phyloP scores from a whole-genome alignment of 2,797 vertebrate genomes.

The Sternotherus odoratus region DNA sequence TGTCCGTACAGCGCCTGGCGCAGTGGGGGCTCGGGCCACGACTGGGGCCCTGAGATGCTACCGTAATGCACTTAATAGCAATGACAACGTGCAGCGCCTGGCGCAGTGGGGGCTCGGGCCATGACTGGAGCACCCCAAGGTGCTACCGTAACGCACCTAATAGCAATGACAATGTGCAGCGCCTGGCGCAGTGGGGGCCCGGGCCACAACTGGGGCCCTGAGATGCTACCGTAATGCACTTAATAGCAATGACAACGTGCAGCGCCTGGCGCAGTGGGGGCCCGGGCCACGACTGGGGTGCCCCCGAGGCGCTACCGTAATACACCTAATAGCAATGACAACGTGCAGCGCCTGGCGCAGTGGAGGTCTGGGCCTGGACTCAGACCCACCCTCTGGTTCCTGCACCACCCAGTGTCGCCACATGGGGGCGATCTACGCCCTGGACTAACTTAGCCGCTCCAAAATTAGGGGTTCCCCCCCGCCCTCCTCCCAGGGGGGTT shows the following conservation, averaged over 20 bases:
- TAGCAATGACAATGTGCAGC: background rate
- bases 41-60: background rate
- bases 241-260: background rate
- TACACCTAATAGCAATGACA: background rate
- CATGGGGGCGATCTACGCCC: no score
- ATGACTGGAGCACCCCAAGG: background rate
- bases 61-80: background rate
- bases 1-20: background rate
- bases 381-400: background rate
- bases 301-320: accelerated
- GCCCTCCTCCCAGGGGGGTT: accelerated
- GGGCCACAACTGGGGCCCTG: background rate
- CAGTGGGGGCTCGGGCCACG: background rate
- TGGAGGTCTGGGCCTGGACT: no score
- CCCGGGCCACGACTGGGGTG: background rate
- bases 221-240: background rate
- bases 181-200: no score
- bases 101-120: background rate
- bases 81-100: background rate
- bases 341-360: background rate
- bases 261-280: background rate
- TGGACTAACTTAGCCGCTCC: no score
- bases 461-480: no score
- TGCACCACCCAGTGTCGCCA: no score
- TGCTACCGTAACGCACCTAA: background rate